Conservation (phyloP, 2,888 invertebrate species). For the Philhelius pedissequus region DNA sequence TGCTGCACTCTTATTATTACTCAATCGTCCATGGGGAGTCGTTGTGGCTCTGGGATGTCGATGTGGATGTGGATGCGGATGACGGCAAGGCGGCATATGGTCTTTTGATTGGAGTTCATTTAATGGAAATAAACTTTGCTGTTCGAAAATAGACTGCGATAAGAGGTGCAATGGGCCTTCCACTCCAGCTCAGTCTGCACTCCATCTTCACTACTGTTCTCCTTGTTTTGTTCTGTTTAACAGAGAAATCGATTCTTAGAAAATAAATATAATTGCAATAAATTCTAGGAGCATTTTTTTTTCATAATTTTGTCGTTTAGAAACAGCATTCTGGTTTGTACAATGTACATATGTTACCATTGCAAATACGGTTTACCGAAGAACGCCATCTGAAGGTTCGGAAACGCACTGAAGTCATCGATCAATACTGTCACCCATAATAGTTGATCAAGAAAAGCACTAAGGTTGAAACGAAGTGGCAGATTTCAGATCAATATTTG, state of each 20-base stretch:
- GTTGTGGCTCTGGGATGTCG: neutral
- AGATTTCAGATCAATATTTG: too few relatives aligned
- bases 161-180: neutral
- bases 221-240: neutral
- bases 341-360: too few relatives aligned
- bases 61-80: neutral
- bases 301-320: neutral
- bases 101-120: slow-evolving; percentile 63
- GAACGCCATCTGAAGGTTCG: too few relatives aligned
- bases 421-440: too few relatives aligned
- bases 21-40: slow-evolving; percentile 57
- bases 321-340: too few relatives aligned
- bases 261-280: slow-evolving; percentile 20
- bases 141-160: slow-evolving; percentile 10
- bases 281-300: neutral
- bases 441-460: too few relatives aligned
- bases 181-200: neutral
- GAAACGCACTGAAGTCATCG: too few relatives aligned
- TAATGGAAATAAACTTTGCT: slow-evolving; percentile 35
- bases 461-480: too few relatives aligned
- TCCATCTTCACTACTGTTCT: too few relatives aligned
- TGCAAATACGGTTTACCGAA: too few relatives aligned
- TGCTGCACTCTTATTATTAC: slow-evolving; percentile 61
- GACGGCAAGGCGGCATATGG: slow-evolving; percentile 56
- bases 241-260: slow-evolving; percentile 15